Conservation (phyloP, 2,113 vertebrate genomes). For the Myiozetetes cayanensis region DNA sequence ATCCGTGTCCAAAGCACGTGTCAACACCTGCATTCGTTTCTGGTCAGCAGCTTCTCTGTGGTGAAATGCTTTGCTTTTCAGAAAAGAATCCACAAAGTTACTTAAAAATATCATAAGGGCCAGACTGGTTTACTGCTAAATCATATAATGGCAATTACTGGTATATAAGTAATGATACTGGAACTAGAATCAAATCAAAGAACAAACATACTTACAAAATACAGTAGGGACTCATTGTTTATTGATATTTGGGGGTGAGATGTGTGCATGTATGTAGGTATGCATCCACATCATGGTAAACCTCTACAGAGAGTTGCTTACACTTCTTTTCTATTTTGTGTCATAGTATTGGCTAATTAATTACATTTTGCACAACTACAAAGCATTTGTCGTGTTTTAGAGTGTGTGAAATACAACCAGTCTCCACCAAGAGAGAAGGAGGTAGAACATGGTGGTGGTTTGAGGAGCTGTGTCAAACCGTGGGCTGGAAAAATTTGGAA, state of each 20-base stretch:
- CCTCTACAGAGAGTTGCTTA: not conserved
- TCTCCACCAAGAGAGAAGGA: not conserved
- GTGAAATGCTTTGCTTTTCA: not conserved
- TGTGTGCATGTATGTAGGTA: not conserved
- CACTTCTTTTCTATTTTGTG: not conserved
- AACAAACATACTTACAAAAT: not conserved
- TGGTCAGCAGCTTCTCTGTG: not conserved
- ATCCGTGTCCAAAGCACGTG: not conserved
- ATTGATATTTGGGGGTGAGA: not conserved
- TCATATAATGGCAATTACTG: not conserved
- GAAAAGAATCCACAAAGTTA: not conserved
- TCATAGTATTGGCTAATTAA: not conserved
- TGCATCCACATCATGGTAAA: not conserved
- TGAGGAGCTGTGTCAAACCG: not conserved
- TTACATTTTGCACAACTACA: not conserved
- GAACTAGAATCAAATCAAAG: not conserved
- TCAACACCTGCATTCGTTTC: rapidly evolving
- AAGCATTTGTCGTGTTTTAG: not conserved
- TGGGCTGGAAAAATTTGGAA: not conserved
- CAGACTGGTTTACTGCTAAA: not conserved
- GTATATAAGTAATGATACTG: not conserved
- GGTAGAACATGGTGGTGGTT: not conserved
- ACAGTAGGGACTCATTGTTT: not conserved
- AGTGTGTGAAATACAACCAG: not conserved
- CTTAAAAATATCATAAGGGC: not conserved